phyloP scores from a whole-genome alignment of 2,113 vertebrate species.

The Salvator merianae region DNA sequence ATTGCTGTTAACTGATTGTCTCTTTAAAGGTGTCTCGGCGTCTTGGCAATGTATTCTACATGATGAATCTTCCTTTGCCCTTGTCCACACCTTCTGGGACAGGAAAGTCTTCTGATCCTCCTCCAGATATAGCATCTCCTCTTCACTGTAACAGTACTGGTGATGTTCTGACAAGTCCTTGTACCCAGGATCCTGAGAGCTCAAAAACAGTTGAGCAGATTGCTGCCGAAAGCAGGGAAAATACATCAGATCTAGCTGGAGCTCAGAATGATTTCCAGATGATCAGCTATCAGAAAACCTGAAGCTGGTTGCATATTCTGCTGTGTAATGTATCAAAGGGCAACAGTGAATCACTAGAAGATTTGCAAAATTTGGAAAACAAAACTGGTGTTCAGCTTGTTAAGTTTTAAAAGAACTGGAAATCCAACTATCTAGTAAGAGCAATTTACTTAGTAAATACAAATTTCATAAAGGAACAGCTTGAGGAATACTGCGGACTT shows the following conservation, averaged over 20 bases:
- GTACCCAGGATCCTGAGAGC: conserved; percentile 76
- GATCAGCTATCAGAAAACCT: conserved; percentile 61
- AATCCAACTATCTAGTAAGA: conserved; percentile 52
- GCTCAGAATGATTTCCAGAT: conserved; percentile 62
- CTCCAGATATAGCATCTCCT: conserved; percentile 78
- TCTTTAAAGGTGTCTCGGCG: conserved; percentile 85
- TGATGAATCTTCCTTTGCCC: conserved; percentile 82
- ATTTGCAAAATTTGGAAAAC: neutral
- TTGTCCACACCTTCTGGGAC: conserved; percentile 58
- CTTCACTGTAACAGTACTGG: conserved; percentile 80
- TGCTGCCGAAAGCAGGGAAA: conserved; percentile 71
- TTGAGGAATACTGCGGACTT: too few relatives aligned
- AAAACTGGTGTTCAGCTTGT: conserved; percentile 12
- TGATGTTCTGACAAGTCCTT: conserved; percentile 77
- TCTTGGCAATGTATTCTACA: conserved; percentile 82
- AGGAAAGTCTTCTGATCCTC: conserved; percentile 78
- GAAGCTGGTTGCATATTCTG: conserved; percentile 19
- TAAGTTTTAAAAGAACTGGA: conserved; percentile 25
- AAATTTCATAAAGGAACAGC: neutral
- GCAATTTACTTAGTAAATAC: conserved; percentile 46
- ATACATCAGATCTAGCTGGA: conserved; percentile 73
- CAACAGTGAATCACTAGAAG: conserved; percentile 18
- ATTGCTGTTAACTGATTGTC: conserved; percentile 48
- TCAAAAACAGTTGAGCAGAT: conserved; percentile 77
- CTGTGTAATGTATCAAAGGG: neutral